Conservation (phyloP, 2,797 vertebrate genomes). For the Xenops minutus region DNA sequence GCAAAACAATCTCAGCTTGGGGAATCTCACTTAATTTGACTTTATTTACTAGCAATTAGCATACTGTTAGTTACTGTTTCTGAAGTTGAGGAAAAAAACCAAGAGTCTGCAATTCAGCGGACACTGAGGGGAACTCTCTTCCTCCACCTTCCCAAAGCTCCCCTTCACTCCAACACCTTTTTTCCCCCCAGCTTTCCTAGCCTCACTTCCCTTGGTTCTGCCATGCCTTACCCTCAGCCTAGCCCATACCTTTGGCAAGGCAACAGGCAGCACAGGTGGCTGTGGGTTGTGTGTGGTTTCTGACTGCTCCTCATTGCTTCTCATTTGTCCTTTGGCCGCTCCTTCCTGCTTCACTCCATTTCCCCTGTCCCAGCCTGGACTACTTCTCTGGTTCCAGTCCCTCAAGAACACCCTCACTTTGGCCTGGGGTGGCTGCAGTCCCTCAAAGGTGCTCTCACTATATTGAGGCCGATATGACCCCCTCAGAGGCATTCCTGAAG, state of each 20-base stretch:
- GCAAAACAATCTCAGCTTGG: neutral
- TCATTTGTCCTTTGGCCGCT: neutral
- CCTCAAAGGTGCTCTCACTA: no score
- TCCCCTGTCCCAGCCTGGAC: neutral
- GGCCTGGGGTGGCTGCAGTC: neutral
- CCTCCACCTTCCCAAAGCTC: neutral
- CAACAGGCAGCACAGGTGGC: neutral
- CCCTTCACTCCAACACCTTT: neutral
- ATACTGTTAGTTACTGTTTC: neutral
- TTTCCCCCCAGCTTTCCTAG: rapidly evolving
- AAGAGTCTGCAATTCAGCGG: neutral
- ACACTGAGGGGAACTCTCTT: neutral
- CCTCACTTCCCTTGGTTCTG: no score
- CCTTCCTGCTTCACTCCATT: rapidly evolving
- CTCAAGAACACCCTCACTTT: neutral
- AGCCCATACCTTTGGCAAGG: rapidly evolving
- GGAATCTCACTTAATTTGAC: neutral
- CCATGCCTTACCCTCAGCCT: neutral
- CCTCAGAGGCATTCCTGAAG: neutral
- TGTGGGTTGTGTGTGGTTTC: rapidly evolving
- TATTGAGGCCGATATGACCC: rapidly evolving
- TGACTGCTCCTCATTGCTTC: neutral
- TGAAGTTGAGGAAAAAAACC: neutral
- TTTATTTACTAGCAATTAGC: neutral
- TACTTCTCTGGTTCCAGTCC: neutral